Conservation (phyloP, 1,140 invertebrate species). For the Grapholita molesta region DNA sequence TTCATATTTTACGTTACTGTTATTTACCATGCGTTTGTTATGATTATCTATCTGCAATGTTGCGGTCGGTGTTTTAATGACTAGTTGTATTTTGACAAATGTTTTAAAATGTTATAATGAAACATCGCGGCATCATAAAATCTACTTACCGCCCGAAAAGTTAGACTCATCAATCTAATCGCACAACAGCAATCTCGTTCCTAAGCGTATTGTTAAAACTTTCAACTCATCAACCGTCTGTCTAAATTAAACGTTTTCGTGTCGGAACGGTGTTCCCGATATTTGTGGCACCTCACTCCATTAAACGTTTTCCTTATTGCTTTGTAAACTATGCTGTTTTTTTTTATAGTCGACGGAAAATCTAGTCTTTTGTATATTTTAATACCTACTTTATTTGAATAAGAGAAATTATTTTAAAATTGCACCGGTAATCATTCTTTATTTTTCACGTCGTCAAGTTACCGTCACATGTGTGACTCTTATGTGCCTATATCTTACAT, state of each 20-base stretch:
- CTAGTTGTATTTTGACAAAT: background rate
- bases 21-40: too few relatives aligned
- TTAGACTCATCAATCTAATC: slow-evolving; percentile 34
- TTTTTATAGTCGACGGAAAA: background rate
- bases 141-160: slow-evolving; percentile 19
- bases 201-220: slow-evolving; percentile 26
- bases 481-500: too few relatives aligned
- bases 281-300: slow-evolving; percentile 42
- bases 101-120: background rate
- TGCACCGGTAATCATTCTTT: too few relatives aligned
- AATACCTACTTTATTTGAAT: too few relatives aligned
- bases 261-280: slow-evolving; percentile 48
- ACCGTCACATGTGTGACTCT: too few relatives aligned
- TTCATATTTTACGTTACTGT: slow-evolving; percentile 29
- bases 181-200: slow-evolving; percentile 30
- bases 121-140: background rate
- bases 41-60: too few relatives aligned
- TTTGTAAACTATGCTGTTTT: background rate
- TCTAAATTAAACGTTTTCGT: slow-evolving; percentile 59
- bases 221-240: slow-evolving; percentile 36
- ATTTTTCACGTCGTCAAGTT: too few relatives aligned
- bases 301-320: slow-evolving; percentile 22
- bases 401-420: too few relatives aligned
- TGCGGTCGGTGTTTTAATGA: too few relatives aligned
- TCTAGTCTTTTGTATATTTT: background rate